phyloP scores from a whole-genome alignment of 1,140 invertebrate genomes.

The Wiebesia pumilae region DNA sequence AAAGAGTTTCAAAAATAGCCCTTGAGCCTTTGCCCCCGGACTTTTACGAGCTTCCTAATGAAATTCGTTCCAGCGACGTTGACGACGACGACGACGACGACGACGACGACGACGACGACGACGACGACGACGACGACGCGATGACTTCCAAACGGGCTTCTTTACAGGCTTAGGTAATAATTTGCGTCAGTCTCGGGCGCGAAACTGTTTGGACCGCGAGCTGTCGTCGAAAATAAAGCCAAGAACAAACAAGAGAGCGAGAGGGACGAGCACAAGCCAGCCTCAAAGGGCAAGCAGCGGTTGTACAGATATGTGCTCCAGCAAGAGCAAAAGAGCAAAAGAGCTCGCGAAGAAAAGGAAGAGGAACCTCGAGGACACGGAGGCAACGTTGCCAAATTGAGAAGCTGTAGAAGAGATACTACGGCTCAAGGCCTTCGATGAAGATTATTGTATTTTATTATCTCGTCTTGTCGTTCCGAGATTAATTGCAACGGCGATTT shows the following conservation, averaged over 20 bases:
- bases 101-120: not conserved
- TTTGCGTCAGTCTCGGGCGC: constrained; percentile 21
- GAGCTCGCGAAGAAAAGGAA: not conserved
- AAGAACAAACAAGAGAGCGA: not conserved
- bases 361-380: not conserved
- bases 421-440: not conserved
- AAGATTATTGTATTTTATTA: not conserved
- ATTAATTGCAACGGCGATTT: not conserved
- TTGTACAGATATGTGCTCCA: not conserved
- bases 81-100: not conserved
- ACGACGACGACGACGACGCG: too few species aligned
- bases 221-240: constrained; percentile 41
- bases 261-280: not conserved
- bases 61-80: constrained; percentile 1
- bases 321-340: not conserved
- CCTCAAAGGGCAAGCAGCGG: constrained; percentile 4
- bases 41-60: constrained; percentile 38
- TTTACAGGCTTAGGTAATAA: constrained; percentile 32
- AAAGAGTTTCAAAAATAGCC: constrained; percentile 37
- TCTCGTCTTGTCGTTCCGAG: not conserved
- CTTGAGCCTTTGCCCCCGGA: not conserved
- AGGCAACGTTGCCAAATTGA: constrained; percentile 33
- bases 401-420: not conserved
- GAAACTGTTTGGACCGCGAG: not conserved
- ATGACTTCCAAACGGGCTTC: not conserved